phyloP scores from a whole-genome alignment of 2,888 invertebrate species.

The Eilema sororculum region DNA sequence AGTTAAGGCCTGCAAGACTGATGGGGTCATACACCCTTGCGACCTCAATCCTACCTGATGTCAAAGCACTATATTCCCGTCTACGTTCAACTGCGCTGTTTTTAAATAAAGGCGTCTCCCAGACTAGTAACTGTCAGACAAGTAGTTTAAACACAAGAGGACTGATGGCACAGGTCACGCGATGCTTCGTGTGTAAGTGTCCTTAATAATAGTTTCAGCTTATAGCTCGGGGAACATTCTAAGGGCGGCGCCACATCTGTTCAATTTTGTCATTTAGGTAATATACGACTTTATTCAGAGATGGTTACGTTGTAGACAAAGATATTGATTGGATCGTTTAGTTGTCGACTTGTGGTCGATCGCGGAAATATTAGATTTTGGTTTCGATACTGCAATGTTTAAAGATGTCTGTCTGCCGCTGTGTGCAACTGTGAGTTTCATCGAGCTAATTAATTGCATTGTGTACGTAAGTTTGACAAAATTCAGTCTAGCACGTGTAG shows the following conservation, averaged over 20 bases:
- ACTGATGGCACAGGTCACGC: constrained; percentile 56
- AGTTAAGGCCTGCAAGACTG: neutral
- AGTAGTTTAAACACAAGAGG: constrained; percentile 14
- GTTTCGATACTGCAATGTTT: neutral
- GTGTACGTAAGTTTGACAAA: neutral
- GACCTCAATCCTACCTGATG: neutral
- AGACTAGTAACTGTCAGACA: constrained; percentile 40
- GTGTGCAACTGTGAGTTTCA: neutral
- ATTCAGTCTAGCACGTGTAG: neutral
- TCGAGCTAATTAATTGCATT: neutral
- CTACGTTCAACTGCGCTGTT: neutral
- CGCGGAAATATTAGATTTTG: neutral
- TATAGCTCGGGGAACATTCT: constrained; percentile 27
- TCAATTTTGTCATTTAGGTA: neutral
- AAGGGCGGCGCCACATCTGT: constrained; percentile 6
- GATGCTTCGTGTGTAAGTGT: constrained; percentile 59
- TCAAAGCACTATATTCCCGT: neutral
- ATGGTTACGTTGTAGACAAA: neutral
- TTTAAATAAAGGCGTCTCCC: constrained; percentile 15
- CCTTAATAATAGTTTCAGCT: constrained; percentile 53
- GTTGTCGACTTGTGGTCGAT: neutral
- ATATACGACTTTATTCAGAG: neutral
- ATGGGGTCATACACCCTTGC: neutral
- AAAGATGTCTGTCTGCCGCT: neutral
- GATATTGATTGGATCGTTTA: neutral